Evolutionary conservation across 2,888 invertebrate genomes (phyloP).

Genomic region (Hypercompe scribonia): DNA sequence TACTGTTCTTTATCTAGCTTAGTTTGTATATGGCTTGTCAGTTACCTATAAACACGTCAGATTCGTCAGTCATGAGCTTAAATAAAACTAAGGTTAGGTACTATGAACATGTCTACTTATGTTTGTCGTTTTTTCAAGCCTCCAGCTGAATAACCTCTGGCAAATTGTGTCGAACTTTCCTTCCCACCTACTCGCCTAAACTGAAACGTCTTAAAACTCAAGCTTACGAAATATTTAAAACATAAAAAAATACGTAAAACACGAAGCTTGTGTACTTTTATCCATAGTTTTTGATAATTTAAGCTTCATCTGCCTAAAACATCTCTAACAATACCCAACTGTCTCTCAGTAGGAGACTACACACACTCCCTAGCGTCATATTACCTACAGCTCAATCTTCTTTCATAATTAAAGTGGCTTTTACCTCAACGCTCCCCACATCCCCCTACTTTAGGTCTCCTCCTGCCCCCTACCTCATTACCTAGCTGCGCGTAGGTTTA

Average conservation of each 20-base stretch:
- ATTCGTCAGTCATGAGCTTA: neutral
- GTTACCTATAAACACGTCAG: neutral
- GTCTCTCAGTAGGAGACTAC: neutral
- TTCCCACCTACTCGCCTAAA: neutral
- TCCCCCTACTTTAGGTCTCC: conserved; percentile 40
- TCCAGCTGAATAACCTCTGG: neutral
- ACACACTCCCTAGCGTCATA: conserved; percentile 55
- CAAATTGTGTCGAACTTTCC: neutral
- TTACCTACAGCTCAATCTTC: conserved; percentile 77
- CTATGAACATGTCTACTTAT: too few relatives aligned
- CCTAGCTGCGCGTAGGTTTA: conserved; percentile 73
- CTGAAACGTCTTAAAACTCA: too few relatives aligned
- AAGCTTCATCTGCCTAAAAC: neutral
- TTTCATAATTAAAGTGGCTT: conserved; percentile 84
- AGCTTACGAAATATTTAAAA: too few relatives aligned
- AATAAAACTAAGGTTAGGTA: too few relatives aligned
- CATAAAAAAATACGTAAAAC: too few relatives aligned
- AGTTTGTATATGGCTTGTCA: too few relatives aligned
- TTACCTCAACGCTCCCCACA: conserved; percentile 62
- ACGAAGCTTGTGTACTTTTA: neutral
- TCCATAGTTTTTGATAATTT: neutral
- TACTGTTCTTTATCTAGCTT: too few relatives aligned
- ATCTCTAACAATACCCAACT: neutral
- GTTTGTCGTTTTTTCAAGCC: too few relatives aligned
- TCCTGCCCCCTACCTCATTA: conserved; percentile 68